Conservation (phyloP, 2,797 vertebrate species). For the Hypotaenidia okinawae region DNA sequence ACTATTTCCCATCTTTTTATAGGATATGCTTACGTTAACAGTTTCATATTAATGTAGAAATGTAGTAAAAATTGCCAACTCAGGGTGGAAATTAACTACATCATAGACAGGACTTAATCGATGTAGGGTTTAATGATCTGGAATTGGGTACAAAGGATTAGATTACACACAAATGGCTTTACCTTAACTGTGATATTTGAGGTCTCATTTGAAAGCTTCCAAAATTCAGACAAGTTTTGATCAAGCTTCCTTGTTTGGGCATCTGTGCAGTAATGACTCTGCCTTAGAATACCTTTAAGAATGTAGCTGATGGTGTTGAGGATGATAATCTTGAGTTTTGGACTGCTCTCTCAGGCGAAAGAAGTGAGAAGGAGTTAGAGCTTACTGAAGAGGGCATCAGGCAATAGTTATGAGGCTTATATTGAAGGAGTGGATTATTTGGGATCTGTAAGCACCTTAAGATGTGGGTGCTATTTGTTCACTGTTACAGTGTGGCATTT, state of each 20-base stretch:
- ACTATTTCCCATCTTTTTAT: background rate
- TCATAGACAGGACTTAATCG: background rate
- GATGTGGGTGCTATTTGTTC: background rate
- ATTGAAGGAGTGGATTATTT: background rate
- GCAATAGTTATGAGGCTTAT: background rate
- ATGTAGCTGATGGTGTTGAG: background rate
- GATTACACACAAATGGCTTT: background rate
- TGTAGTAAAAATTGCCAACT: background rate
- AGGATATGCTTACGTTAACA: background rate
- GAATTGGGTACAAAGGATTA: background rate
- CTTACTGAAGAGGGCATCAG: background rate
- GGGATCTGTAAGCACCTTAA: background rate
- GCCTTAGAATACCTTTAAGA: background rate
- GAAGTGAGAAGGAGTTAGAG: background rate
- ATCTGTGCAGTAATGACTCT: background rate
- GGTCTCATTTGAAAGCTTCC: background rate
- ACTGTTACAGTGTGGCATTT: background rate
- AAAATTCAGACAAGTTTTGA: background rate
- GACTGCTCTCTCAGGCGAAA: background rate
- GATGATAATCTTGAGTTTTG: background rate
- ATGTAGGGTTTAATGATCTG: background rate
- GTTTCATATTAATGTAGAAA: background rate
- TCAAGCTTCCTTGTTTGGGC: background rate
- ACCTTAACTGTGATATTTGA: background rate
- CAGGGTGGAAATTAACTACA: background rate